Evolutionary conservation across 2,797 vertebrate genomes (phyloP).

Genomic region (Spinus pinus): DNA sequence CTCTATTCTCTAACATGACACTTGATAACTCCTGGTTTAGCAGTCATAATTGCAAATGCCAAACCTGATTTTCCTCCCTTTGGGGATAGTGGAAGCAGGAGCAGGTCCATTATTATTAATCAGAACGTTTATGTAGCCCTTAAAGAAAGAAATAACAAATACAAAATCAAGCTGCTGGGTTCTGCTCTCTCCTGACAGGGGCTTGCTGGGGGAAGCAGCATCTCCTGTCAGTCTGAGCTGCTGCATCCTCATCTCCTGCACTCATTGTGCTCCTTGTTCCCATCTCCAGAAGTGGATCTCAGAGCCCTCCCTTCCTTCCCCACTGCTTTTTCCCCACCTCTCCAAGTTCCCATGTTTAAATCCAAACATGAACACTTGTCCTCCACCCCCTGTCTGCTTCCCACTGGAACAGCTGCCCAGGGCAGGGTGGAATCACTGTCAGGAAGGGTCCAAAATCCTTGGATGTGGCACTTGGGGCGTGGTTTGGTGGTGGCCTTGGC

Average conservation of each 20-base stretch:
- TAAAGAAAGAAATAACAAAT: not conserved
- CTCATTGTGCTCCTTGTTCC: not conserved
- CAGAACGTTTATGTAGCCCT: conserved; percentile 19
- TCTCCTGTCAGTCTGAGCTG: not conserved
- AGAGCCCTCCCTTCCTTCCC: not conserved
- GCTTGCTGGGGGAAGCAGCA: not conserved
- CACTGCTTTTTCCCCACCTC: not conserved
- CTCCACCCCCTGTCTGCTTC: rapidly evolving
- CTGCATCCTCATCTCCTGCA: not conserved
- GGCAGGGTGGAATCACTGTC: not conserved
- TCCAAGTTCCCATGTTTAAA: not conserved
- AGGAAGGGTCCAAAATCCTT: not conserved
- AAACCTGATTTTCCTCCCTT: conserved; percentile 33
- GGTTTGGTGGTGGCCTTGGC: not conserved
- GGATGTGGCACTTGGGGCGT: not conserved
- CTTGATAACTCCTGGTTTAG: not conserved
- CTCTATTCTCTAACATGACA: not conserved
- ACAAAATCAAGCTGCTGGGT: not conserved
- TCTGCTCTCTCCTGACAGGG: not conserved
- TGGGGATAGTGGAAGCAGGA: not conserved
- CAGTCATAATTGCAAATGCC: conserved; percentile 44
- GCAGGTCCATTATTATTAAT: conserved; percentile 33
- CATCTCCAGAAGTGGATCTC: not conserved
- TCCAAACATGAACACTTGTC: rapidly evolving
- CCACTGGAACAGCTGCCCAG: not conserved